Base-by-base conservation (phyloP, 2,888 invertebrate species). In the Xestia ashworthii region DNA sequence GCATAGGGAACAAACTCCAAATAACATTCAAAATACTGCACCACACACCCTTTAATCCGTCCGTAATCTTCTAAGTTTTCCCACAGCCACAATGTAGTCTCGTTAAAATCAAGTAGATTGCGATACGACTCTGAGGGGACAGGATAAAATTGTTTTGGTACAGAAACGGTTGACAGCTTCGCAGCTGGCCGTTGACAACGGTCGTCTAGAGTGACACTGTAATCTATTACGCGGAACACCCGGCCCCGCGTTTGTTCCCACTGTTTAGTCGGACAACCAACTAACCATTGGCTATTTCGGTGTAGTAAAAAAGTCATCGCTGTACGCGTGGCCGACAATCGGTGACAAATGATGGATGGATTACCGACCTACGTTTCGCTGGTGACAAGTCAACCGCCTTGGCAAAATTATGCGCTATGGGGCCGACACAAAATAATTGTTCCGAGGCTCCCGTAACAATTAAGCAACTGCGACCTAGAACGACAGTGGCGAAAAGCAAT, bases 151-250 rank as follows among this genome's bases (percentile, higher is more conserved):
- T 88, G 89, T 91, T 88, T 89, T 82, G 83, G 84, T 86, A 82
- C 81, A 77, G 87, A 85, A 83, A 89, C 82, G 82, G 84, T 68
- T 91, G 93, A 93, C 93, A 93, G 91, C 82, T 82, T 76, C 91
- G 82, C 93, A 93, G 92, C 93, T 93, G 93, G 84, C 81, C 84
- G 90, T 87, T 93, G 94, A 94, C 94, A 93, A 92, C 94, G 94
- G 94, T 93, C 92, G 89, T 83, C 85, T 72, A 77, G 90, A 89
- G 89, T 93, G 94, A 93, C 93, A 92, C 90, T 87, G 93, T 94
- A 93, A 94, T 94, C 93, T 94, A 94, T 94, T 94, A 94, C 92
- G 88, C 87, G 78, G 80, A 88, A 90, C 89, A 88, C 84, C 79
- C 84, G 73, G 74, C 73, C 70, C 65, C 66, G 74, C 80, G 82